Percentiles rank a stretch among this genome's conserved stretches.
Conservation (phyloP, 2,888 invertebrate genomes). For the Chesias legatella region DNA sequence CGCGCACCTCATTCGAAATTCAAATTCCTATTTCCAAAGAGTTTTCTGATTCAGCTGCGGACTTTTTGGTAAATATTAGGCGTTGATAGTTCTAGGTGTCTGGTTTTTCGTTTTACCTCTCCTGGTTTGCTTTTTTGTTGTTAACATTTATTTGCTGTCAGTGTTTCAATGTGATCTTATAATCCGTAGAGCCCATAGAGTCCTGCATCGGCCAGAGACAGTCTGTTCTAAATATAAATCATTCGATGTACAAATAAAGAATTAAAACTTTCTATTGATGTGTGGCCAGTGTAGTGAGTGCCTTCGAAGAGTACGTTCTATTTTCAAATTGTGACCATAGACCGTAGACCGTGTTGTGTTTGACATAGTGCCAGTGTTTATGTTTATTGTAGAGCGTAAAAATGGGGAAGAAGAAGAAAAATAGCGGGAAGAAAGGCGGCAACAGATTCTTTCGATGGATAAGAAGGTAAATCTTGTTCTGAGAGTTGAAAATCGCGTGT, state of each 20-base stretch:
- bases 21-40: conserved; percentile 33
- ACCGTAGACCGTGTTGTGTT: conserved; percentile 39
- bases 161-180: conserved; percentile 24
- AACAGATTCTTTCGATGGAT: conserved; percentile 75
- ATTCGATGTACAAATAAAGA: conserved; percentile 44
- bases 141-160: conserved; percentile 36
- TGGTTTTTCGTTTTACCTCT: conserved; percentile 16
- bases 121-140: conserved; percentile 34
- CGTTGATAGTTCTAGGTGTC: conserved; percentile 11
- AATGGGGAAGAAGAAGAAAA: conserved; percentile 77
- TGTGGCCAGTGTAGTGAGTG: conserved; percentile 37
- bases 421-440: conserved; percentile 58
- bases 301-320: conserved; percentile 36
- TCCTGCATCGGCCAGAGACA: conserved; percentile 59
- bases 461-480: conserved; percentile 53
- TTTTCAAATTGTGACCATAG: conserved; percentile 38
- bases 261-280: conserved; percentile 35
- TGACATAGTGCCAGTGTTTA: conserved; percentile 45
- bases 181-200: conserved; percentile 56
- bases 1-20: conserved; percentile 54
- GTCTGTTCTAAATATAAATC: conserved; percentile 31
- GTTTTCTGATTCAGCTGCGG: conserved; percentile 26
- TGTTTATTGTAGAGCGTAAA: conserved; percentile 36
- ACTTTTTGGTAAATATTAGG: conserved; percentile 54
- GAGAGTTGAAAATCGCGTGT: conserved; percentile 19